A percentile compares a stretch with the other conserved stretches of the same genome.
Conservation (phyloP, 2,113 vertebrate genomes). For the Oxygymnocypris stewartii region DNA sequence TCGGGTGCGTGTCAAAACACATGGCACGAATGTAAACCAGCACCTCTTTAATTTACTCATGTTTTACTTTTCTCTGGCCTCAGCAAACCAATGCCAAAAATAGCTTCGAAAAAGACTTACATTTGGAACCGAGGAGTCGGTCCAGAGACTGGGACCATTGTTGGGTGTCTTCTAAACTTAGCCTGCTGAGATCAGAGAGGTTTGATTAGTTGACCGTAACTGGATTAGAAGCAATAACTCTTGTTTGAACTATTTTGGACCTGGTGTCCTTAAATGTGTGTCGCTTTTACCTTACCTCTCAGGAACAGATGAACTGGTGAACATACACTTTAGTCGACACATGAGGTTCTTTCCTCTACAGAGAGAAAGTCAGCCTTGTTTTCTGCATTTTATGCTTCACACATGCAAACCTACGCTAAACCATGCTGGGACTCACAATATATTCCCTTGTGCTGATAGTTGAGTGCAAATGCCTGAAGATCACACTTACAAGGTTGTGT, state of each 20-base stretch:
- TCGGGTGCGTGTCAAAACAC: not conserved
- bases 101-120: constrained; percentile 65
- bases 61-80: not conserved
- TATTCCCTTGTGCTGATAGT: not conserved
- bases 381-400: constrained; percentile 41
- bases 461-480: constrained; percentile 19
- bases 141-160: constrained; percentile 82
- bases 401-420: constrained; percentile 39
- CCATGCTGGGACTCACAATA: not conserved
- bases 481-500: constrained; percentile 75
- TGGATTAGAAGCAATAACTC: constrained; percentile 3
- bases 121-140: constrained; percentile 77
- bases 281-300: constrained; percentile 69
- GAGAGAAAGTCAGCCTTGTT: constrained; percentile 49
- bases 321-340: constrained; percentile 78
- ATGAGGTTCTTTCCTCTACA: constrained; percentile 78
- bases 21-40: not conserved
- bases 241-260: not conserved
- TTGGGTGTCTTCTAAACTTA: constrained; percentile 78
- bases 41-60: constrained; percentile 28
- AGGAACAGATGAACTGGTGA: constrained; percentile 69
- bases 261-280: not conserved
- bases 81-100: not conserved
- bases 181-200: constrained; percentile 68
- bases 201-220: constrained; percentile 56